Conservation (phyloP, 2,888 invertebrate genomes). For the Sphecodes monilicornis region DNA sequence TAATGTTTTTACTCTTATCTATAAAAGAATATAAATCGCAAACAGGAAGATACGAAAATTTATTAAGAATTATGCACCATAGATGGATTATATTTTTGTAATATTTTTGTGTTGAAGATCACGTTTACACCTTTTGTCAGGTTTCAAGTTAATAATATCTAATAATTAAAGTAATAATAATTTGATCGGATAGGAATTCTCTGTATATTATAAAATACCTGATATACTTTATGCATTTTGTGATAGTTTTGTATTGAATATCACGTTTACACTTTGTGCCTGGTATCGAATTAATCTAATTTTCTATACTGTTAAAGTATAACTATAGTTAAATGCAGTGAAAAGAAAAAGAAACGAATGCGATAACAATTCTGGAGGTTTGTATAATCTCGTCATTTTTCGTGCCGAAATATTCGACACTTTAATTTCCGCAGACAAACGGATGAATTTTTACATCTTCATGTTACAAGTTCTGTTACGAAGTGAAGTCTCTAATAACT, state of each 20-base stretch:
- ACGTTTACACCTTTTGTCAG: too few species aligned
- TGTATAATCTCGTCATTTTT: not conserved
- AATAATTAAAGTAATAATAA: too few species aligned
- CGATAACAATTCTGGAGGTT: not conserved
- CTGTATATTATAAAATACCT: not conserved
- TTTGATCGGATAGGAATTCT: not conserved
- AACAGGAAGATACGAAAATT: too few species aligned
- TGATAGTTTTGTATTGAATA: too few species aligned
- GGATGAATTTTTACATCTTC: not conserved
- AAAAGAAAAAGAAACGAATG: not conserved
- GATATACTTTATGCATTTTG: too few species aligned
- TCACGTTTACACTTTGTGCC: too few species aligned
- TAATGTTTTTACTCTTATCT: too few species aligned
- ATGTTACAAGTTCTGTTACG: not conserved
- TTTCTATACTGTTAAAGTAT: not conserved
- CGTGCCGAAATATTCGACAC: not conserved
- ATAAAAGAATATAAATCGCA: too few species aligned
- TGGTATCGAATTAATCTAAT: not conserved
- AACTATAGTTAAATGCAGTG: not conserved
- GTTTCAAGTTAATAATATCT: too few species aligned
- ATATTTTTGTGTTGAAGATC: too few species aligned
- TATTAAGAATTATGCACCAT: too few species aligned
- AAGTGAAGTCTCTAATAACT: not conserved
- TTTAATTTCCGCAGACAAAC: not conserved
- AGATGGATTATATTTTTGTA: too few species aligned